Percentiles rank a stretch among this genome's conserved stretches.
Evolutionary conservation across 2,888 invertebrate species (phyloP).

Genomic region (Acanthosepion esculentum): DNA sequence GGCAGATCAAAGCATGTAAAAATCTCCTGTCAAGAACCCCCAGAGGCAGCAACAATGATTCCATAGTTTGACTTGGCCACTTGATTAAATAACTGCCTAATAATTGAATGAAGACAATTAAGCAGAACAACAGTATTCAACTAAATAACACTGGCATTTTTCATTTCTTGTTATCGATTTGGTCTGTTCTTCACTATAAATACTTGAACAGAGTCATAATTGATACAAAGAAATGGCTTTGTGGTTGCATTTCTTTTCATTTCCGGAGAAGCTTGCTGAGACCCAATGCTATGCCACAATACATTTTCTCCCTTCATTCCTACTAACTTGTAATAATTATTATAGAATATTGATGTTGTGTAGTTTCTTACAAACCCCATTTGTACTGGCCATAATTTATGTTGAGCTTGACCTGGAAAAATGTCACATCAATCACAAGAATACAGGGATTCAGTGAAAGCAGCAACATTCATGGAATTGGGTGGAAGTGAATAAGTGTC

Average conservation of each 20-base stretch:
- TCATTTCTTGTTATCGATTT: slow-evolving; percentile 47
- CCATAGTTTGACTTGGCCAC: not conserved
- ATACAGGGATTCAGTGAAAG: not conserved
- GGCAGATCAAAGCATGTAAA: slow-evolving; percentile 56
- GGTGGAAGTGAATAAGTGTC: not conserved
- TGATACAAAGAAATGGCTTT: slow-evolving; percentile 37
- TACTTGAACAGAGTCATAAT: slow-evolving; percentile 40
- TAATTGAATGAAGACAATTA: slow-evolving; percentile 51
- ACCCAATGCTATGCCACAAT: not conserved
- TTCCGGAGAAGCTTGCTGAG: not conserved
- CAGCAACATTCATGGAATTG: not conserved
- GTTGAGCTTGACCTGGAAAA: not conserved
- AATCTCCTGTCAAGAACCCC: slow-evolving; percentile 15
- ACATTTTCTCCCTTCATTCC: not conserved
- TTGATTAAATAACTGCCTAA: slow-evolving; percentile 51
- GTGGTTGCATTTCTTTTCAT: slow-evolving; percentile 42
- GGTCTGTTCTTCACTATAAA: not conserved
- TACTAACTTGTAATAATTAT: not conserved
- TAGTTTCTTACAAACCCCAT: slow-evolving; percentile 16
- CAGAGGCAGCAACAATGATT: slow-evolving; percentile 40
- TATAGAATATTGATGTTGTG: not conserved
- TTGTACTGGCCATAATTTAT: not conserved
- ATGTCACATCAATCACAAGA: not conserved
- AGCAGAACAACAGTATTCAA: slow-evolving; percentile 34
- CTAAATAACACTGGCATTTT: slow-evolving; percentile 49